Percentiles rank a stretch among this genome's conserved stretches.
These are phyloP conservation scores for Cynopterus sphinx DNA, from an alignment of 2,797 vertebrate species.

Conservation along the genomic window DNA sequence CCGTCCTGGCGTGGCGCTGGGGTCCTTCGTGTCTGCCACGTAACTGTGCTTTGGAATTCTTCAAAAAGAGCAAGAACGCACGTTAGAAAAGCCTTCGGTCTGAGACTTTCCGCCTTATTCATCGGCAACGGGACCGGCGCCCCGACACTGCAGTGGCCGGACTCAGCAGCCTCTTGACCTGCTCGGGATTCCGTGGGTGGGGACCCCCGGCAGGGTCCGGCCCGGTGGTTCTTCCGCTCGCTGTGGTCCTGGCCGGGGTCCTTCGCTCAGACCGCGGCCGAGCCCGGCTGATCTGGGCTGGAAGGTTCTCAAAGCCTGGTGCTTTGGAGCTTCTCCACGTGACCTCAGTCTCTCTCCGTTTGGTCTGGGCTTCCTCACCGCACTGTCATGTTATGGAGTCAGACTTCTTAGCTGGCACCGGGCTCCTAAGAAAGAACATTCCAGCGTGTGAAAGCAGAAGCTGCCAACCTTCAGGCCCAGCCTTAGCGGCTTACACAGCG, in stretches of 20 bases:
- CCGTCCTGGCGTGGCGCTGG: too few species aligned
- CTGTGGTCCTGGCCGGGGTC: accelerated
- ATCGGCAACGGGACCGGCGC: accelerated
- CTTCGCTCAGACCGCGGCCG: not conserved
- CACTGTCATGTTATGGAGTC: accelerated
- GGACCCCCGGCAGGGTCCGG: not conserved
- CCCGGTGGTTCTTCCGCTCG: not conserved
- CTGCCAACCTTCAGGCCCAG: not conserved
- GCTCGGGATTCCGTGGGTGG: not conserved
- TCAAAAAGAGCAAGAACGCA: not conserved
- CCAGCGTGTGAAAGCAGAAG: not conserved
- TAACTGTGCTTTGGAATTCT: not conserved
- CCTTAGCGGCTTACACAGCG: not conserved
- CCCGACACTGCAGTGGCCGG: not conserved
- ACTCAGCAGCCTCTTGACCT: not conserved
- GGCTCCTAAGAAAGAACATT: not conserved
- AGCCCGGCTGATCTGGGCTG: not conserved
- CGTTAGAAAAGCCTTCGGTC: not conserved
- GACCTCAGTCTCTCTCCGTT: not conserved
- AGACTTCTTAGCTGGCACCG: not conserved
- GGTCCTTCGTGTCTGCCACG: not conserved
- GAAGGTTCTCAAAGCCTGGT: accelerated
- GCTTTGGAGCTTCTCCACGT: accelerated
- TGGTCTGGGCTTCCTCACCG: not conserved
- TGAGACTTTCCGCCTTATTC: not conserved